Evolutionary conservation across 2,888 invertebrate genomes (phyloP), one percentile per base, ranked within the genome.

Genomic region (Galerucella calmariensis): DNA sequence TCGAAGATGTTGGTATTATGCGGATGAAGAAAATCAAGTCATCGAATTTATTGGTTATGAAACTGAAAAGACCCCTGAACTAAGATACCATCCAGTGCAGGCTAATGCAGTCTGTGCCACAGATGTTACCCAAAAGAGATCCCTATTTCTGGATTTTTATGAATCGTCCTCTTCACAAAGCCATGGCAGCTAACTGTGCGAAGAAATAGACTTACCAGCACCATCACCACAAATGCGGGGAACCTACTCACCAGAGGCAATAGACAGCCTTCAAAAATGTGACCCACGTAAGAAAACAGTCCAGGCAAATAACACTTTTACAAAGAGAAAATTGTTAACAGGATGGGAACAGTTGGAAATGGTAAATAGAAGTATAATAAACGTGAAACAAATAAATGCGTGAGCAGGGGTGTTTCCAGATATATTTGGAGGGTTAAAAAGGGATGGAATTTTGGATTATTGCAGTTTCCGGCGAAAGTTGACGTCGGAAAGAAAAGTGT

Each of bases 1-100:
- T 41, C 77, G 72, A 61, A 27, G 67, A n/a, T 58, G 41, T 24
- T 74, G 74, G 72, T 66, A 44, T 58, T 76, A 67, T 48, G 66
- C 67, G 11, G 72, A 74, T 51, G 6, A 66, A 51, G 69, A 69
- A 46, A 16, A n/a, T 12, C 0, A 65, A 41, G 10, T 10, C 12
- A 69, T 59, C 35, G 66, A 71, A n/a, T 72, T 75, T 58, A 51
- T 51, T 12, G 12, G 14, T 2, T n/a, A 12, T 46, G 46, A 46
- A 51, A 51, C 12, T 5, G 51, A 67, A 53, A 20, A 67, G n/a
- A 58, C 72, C 48, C 72, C 59, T 14, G 62, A 58, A 14, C 16
- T 67, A n/a, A 41, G 14, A 41, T n/a, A 63, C 44, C 2, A 1
- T 14, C 51, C 51, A n/a, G 9, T 46, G 46, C 46, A 46, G 46